Evolutionary conservation across 2,113 vertebrate species (phyloP).

Genomic region (Erinaceus europaeus): DNA sequence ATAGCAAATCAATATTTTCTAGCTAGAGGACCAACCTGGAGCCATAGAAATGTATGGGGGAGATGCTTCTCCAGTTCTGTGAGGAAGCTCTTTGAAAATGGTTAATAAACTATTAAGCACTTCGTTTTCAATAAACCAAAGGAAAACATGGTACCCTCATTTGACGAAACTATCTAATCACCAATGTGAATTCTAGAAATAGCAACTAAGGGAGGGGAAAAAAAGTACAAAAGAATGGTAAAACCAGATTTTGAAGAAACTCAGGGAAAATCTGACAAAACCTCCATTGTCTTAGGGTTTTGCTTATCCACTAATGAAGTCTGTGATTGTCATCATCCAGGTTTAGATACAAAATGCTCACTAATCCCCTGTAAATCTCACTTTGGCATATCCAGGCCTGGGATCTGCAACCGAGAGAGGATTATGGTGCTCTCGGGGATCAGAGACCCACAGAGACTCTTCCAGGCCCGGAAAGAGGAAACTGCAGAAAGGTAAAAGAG

Average conservation of each 20-base stretch:
- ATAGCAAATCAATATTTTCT: slow-evolving; percentile 78
- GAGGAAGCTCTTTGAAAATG: slow-evolving; percentile 72
- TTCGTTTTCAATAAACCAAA: slow-evolving; percentile 59
- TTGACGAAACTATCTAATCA: slow-evolving; percentile 37
- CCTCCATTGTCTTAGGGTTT: not conserved
- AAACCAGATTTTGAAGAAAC: slow-evolving; percentile 29
- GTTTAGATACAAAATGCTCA: slow-evolving; percentile 59
- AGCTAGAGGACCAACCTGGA: slow-evolving; percentile 70
- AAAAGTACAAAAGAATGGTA: not conserved
- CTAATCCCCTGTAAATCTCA: slow-evolving; percentile 54
- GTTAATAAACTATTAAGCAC: slow-evolving; percentile 73
- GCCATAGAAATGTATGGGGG: slow-evolving; percentile 53
- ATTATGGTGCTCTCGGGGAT: not conserved
- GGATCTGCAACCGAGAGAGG: slow-evolving; percentile 17
- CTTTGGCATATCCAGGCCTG: slow-evolving; percentile 42
- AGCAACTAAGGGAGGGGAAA: not conserved
- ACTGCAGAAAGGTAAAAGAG: not conserved
- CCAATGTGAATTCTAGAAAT: slow-evolving; percentile 37
- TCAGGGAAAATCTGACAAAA: slow-evolving; percentile 54
- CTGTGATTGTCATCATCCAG: slow-evolving; percentile 50
- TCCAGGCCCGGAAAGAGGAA: not conserved
- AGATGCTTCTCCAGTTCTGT: slow-evolving; percentile 72
- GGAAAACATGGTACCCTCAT: slow-evolving; percentile 49
- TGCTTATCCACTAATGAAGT: slow-evolving; percentile 49
- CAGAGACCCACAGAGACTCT: not conserved